Percentiles rank a stretch among this genome's conserved stretches.
These are phyloP conservation scores for Limulus polyphemus DNA, from an alignment of 2,888 invertebrate genomes.

Conservation along the genomic window DNA sequence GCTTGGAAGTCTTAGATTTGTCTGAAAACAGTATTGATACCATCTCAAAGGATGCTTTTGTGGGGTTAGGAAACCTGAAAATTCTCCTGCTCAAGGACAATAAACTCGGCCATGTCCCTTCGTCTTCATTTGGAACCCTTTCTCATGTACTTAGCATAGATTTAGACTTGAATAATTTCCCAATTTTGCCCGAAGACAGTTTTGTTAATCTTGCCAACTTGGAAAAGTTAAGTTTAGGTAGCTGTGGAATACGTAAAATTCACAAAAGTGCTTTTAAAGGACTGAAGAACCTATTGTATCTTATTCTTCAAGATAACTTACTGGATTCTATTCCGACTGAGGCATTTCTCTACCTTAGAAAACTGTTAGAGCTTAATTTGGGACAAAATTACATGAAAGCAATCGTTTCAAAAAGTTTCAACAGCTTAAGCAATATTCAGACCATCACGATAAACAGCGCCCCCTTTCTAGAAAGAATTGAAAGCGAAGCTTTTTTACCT, in stretches of 20 bases:
- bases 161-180: constrained; percentile 65
- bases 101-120: constrained; percentile 63
- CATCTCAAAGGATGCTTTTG: constrained; percentile 57
- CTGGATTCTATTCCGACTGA: constrained; percentile 17
- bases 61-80: constrained; percentile 57
- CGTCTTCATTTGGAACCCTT: constrained; percentile 59
- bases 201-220: constrained; percentile 45
- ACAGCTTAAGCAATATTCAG: constrained; percentile 9
- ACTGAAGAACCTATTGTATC: constrained; percentile 14
- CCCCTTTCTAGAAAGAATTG: constrained; percentile 11
- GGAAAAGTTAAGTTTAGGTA: constrained; percentile 53
- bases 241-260: constrained; percentile 28
- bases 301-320: constrained; percentile 21
- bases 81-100: constrained; percentile 66
- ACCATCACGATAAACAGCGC: constrained; percentile 18
- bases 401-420: constrained; percentile 12
- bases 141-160: constrained; percentile 60
- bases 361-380: constrained; percentile 17
- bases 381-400: constrained; percentile 15
- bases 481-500: constrained; percentile 19
- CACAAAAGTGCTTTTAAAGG: constrained; percentile 21
- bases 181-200: constrained; percentile 41
- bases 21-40: constrained; percentile 65
- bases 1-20: constrained; percentile 56
- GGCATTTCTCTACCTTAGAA: constrained; percentile 14